These are phyloP conservation scores for Sarotherodon lohbergeri DNA, from an alignment of 2,113 vertebrate genomes.

Conservation along the genomic window DNA sequence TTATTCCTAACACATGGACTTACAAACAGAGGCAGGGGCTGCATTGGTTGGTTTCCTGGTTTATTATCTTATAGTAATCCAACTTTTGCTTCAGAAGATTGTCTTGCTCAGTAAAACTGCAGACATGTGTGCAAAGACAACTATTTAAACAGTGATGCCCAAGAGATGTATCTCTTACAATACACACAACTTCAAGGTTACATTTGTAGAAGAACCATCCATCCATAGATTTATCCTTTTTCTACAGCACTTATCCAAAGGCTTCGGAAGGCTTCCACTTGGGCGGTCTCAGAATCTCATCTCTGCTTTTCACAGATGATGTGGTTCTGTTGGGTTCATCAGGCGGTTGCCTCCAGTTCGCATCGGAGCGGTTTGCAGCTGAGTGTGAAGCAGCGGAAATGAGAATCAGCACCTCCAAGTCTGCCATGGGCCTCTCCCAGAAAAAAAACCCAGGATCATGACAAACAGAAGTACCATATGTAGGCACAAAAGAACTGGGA, in stretches of 20 bases:
- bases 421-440: background rate
- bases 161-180: too few species aligned
- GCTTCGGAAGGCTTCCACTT: too few species aligned
- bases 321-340: too few species aligned
- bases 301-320: too few species aligned
- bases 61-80: background rate
- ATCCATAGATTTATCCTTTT: too few species aligned
- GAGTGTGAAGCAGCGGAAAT: background rate
- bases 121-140: background rate
- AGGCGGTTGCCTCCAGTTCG: background rate
- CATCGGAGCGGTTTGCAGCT: background rate
- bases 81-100: background rate
- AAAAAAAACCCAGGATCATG: background rate
- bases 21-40: background rate
- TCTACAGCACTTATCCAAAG: too few species aligned
- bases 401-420: background rate
- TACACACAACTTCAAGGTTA: too few species aligned
- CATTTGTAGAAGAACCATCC: too few species aligned
- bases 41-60: background rate
- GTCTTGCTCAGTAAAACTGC: background rate
- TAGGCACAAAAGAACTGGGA: background rate
- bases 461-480: background rate
- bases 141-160: too few species aligned
- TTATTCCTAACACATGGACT: background rate
- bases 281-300: too few species aligned